Base-by-base conservation (phyloP, 1,140 invertebrate genomes). In the Listronotus oregonensis region DNA sequence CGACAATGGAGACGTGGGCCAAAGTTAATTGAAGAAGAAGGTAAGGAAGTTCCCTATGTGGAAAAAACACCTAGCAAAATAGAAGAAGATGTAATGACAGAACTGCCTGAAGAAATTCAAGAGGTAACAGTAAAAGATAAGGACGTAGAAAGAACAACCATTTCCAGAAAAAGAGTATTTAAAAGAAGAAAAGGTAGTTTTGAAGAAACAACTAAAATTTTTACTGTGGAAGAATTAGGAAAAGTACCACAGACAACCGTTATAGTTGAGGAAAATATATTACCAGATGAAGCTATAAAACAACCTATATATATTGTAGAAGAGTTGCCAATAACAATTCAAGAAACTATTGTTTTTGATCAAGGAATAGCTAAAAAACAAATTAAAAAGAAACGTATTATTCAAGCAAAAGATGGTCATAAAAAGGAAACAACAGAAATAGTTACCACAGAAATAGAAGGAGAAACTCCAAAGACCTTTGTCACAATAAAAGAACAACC, bases 111-210 rank as follows among this genome's bases (percentile, higher is more conserved):
- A 73, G 73, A 82, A 67, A 70, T 81, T 31, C 51, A 32, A 21
- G 62, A 70, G 37, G 80, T 75, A 5, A 79, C 81, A 72, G 75
- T 80, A 52, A 78, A 78, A 21, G 80, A 80, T n/a, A 56, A 69
- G 43, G 44, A 56, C 43, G 37, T 70, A 68, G 50, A 74, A 34
- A 71, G 62, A 42, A 74, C 69, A 55, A 71, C 67, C 37, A 64
- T 66, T 52, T 57, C 69, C 6, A 73, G 67, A 31, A 76, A 70
- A 63, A 43, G 67, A 9, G 42, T 69, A 6, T 67, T 73, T 31
- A 73, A 77, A n/a, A 58, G 70, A 66, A 62, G 59, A 27, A 71
- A 72, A 54, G 79, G 77, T 54, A 77, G 82, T n/a, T 54, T 64
- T 47, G 72, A 73, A 64, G 72, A 75, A 69, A 71, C 73, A 0